Conservation (phyloP, 2,888 invertebrate genomes). For the Agrypnus murinus region DNA sequence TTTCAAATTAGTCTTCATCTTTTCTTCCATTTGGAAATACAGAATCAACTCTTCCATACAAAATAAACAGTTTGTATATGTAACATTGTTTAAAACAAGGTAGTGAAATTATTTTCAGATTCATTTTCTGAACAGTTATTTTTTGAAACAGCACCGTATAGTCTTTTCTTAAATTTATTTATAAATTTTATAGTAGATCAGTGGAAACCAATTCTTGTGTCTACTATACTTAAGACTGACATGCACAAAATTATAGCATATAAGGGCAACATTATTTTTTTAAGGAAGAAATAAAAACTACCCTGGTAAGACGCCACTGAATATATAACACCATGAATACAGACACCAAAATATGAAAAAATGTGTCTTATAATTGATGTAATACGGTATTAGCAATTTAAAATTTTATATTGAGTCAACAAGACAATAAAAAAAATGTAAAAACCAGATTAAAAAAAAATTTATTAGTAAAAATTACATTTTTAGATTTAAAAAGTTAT, state of each 20-base stretch:
- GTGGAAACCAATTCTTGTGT: constrained; percentile 75
- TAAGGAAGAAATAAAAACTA: too few relatives aligned
- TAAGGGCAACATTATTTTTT: too few relatives aligned
- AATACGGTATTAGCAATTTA: too few relatives aligned
- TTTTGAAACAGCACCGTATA: constrained; percentile 56
- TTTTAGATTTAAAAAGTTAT: too few relatives aligned
- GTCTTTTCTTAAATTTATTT: constrained; percentile 69
- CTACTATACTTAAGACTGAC: constrained; percentile 75
- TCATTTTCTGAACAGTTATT: constrained; percentile 23
- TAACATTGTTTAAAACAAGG: constrained; percentile 73
- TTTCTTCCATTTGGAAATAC: constrained; percentile 76
- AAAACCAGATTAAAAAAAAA: too few relatives aligned
- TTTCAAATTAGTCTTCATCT: constrained; percentile 73
- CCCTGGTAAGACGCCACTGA: too few relatives aligned
- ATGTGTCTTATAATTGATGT: too few relatives aligned
- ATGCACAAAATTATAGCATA: constrained; percentile 76
- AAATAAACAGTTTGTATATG: constrained; percentile 75
- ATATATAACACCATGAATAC: too few relatives aligned
- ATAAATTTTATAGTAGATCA: constrained; percentile 72
- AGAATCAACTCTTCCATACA: constrained; percentile 76
- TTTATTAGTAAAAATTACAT: too few relatives aligned
- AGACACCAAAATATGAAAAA: too few relatives aligned
- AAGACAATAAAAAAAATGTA: too few relatives aligned
- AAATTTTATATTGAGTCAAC: too few relatives aligned
- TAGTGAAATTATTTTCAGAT: constrained; percentile 48